Percentiles rank a stretch among this genome's conserved stretches.
phyloP scores from a whole-genome alignment of 2,888 invertebrate species.

The Cataglyphis rosenhaueri region DNA sequence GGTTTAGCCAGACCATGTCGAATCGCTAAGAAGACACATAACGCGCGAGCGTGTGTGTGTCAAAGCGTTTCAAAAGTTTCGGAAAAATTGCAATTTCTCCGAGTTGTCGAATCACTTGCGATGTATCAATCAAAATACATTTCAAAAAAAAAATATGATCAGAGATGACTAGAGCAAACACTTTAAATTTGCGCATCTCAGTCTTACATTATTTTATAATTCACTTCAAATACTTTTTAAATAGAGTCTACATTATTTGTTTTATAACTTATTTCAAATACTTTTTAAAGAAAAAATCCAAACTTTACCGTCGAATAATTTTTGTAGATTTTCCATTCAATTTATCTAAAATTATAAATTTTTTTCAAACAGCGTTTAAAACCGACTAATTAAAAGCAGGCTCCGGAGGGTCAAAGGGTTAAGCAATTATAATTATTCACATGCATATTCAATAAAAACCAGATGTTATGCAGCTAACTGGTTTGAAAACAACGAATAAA shows the following conservation, averaged over 20 bases:
- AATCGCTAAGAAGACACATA: not conserved
- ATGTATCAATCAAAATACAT: not conserved
- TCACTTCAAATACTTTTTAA: not conserved
- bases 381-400: not conserved
- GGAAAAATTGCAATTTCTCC: not conserved
- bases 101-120: not conserved
- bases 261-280: not conserved
- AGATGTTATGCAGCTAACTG: not conserved
- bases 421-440: constrained; percentile 10
- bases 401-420: not conserved
- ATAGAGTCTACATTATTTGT: not conserved
- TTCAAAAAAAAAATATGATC: not conserved
- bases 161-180: not conserved
- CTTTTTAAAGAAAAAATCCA: not conserved
- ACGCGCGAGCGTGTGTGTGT: too few relatives aligned
- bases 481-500: constrained; percentile 5
- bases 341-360: not conserved
- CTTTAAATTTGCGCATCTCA: not conserved
- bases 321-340: not conserved
- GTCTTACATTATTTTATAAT: not conserved
- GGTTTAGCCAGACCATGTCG: not conserved
- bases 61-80: constrained; percentile 12
- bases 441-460: not conserved
- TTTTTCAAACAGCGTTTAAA: not conserved
- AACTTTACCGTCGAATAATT: not conserved